Evolutionary conservation across 2,888 invertebrate genomes (phyloP), one percentile per base, ranked within the genome.

Genomic region (Meiosimyza platycephala): DNA sequence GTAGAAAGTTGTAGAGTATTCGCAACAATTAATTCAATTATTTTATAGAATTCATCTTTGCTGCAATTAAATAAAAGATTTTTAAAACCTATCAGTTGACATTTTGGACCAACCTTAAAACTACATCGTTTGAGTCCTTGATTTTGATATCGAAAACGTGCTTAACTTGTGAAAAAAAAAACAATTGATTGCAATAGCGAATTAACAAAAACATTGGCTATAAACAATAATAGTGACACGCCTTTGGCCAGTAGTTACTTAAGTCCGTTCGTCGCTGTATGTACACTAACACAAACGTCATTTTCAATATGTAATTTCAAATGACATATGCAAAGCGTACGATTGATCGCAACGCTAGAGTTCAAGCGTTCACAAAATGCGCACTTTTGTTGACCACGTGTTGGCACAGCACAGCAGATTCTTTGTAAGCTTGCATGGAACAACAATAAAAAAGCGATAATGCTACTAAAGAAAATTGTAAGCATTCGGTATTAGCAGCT

Each of bases 71-170:
- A 40, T 5, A 40, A 40, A 40, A 40, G 40, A 6, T 40, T 40
- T 9, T 40, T 40, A 40, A 40, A 7, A 40, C 9, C 2, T 7
- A 40, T 40, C 2, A 28, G 28, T 0, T 28, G 0, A 40, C 9
- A 40, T 9, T 40, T 40, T 40, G 40, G 6, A 40, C 40, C 48
- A 50, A 59, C 48, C 48, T 68, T 68, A 50, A 50, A 48, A 68
- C 57, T 52, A 62, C 63, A 70, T 54, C 52, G 54, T 70, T 62
- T 40, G 54, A 62, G 70, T 70, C 70, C 70, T 63, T 70, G 70
- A 63, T 70, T 62, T 47, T 52, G 51, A 33, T 54, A 52, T 60
- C 60, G 51, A 62, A 70, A 63, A 63, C 70, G 62, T 70, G 63
- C 62, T 47, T 33, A 48, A 33, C 13, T 28, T 50, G 18, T 50